Conservation (phyloP, 2,888 invertebrate genomes). For the Polymixis lichenea region DNA sequence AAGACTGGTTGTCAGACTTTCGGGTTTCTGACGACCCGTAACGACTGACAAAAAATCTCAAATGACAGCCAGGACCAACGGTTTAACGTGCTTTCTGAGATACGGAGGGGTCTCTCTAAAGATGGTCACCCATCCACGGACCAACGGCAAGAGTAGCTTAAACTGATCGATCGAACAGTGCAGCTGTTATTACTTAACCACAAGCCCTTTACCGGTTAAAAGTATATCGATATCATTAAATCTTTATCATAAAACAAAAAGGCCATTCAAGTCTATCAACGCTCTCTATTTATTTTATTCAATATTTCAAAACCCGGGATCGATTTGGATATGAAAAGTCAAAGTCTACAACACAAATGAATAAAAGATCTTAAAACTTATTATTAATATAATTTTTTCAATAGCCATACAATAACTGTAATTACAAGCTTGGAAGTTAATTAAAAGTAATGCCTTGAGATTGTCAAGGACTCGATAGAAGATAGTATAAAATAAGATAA, state of each 20-base stretch:
- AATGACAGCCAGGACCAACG: too few species aligned
- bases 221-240: background rate
- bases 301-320: background rate
- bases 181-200: too few species aligned
- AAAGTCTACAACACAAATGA: background rate
- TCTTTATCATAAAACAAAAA: slow-evolving; percentile 3
- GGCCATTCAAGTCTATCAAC: slow-evolving; percentile 11
- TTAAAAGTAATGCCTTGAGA: slow-evolving; percentile 20
- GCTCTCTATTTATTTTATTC: slow-evolving; percentile 8
- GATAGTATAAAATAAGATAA: background rate
- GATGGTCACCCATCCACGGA: too few species aligned
- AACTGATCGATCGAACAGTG: too few species aligned
- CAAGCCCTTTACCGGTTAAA: too few species aligned
- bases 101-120: too few species aligned
- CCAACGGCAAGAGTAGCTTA: too few species aligned
- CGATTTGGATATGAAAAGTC: slow-evolving; percentile 13
- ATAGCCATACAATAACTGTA: slow-evolving; percentile 21
- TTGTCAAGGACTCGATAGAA: background rate
- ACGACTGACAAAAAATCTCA: too few species aligned
- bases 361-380: slow-evolving; percentile 18
- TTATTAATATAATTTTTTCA: slow-evolving; percentile 32
- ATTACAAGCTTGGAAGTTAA: slow-evolving; percentile 22
- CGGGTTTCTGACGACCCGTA: too few species aligned
- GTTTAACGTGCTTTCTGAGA: too few species aligned
- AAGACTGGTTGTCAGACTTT: too few species aligned